Evolutionary conservation across 1,140 invertebrate species (phyloP), one percentile per base, ranked within the genome.

Genomic region (Cydia splendana): DNA sequence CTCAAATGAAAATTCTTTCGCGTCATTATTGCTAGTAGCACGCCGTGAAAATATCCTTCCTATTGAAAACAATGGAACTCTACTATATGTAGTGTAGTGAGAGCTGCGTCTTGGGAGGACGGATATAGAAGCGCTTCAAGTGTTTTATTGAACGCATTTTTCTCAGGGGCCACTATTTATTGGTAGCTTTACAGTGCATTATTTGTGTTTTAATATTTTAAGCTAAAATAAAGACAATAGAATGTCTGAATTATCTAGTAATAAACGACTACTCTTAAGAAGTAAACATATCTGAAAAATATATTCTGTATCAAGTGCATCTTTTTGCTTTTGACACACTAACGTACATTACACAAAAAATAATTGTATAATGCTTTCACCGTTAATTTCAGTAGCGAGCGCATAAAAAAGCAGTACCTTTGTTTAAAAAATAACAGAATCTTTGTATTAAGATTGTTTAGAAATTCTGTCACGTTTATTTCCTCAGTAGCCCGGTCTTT

Each of bases 1-100:
- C 82, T 85, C 79, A 88, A 87, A 88, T 88, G 87, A 88, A 88
- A 90, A 90, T 90, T 88, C 88, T 88, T 90, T 85, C 75, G 71
- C 78, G 81, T 88, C 87, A 88, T 89, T 89, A 88, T 85, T 86
- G 83, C 85, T 87, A 82, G 80, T 83, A 82, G 57, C 76, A 15
- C 62, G 74, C 77, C 77, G 69, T 73, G 78, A 74, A 74, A 67
- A 65, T 67, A 78, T 75, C 77, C 79, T 78, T 69, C 80, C 75
- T 77, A 78, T 53, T 81, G 78, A 81, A 80, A 77, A 67, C 67
- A 71, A 71, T 71, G 34, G 67, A 42, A 20, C 67, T 71, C 6
- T 2, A 7, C 34, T 71, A 62, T 24, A 24, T 20, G 65, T 30
- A 65, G 65, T 38, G 12, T 6, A 69, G 28, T 5, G 28, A 13